phyloP scores from a whole-genome alignment of 2,113 vertebrate species.

The Xerus inauris region DNA sequence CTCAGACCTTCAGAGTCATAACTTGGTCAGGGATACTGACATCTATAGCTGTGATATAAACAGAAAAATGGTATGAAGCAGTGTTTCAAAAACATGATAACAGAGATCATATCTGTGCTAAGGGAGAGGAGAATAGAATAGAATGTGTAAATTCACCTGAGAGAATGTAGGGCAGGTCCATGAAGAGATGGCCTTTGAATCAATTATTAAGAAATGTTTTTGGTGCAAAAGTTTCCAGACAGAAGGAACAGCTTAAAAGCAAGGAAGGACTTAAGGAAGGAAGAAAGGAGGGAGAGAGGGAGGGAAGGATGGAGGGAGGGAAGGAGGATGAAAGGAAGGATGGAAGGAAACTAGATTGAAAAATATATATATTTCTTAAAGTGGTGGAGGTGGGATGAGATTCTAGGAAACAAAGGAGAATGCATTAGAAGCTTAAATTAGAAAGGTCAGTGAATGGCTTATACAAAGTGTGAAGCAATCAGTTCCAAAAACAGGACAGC shows the following conservation, averaged over 20 bases:
- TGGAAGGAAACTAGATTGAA: not conserved
- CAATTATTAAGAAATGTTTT: not conserved
- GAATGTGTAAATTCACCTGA: not conserved
- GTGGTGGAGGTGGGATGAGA: not conserved
- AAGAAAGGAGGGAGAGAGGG: not conserved
- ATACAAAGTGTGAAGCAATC: not conserved
- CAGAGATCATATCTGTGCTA: not conserved
- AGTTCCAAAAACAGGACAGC: not conserved
- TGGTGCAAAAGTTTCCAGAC: not conserved
- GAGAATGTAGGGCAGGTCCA: not conserved
- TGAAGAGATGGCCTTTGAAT: not conserved
- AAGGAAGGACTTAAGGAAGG: not conserved
- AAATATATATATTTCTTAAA: not conserved
- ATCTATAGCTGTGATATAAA: not conserved
- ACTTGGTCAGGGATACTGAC: not conserved
- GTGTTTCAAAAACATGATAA: not conserved
- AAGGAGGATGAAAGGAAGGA: not conserved
- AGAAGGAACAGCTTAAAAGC: not conserved
- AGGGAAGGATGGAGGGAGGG: not conserved
- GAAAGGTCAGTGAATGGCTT: not conserved
- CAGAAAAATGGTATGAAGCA: not conserved
- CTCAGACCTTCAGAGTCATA: not conserved
- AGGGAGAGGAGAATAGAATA: not conserved
- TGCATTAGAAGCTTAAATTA: not conserved
- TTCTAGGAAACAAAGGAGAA: no score